These are phyloP conservation scores for Micropterix aruncella DNA, from an alignment of 2,888 invertebrate species.

Conservation along the genomic window DNA sequence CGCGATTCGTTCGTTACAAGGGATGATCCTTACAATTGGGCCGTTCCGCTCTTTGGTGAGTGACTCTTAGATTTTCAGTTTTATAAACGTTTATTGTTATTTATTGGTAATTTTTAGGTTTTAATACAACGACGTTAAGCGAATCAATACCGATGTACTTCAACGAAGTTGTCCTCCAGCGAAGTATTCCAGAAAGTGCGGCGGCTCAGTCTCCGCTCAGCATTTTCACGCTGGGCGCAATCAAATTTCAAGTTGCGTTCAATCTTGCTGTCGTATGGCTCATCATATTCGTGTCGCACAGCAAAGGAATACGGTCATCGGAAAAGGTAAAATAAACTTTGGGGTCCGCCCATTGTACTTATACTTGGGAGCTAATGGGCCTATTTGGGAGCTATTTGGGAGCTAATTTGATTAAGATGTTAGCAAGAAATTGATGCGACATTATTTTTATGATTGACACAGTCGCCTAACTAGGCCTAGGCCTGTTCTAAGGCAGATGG, in stretches of 20 bases:
- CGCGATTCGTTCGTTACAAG: conserved; percentile 75
- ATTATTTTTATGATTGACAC: no score
- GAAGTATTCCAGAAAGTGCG: conserved; percentile 21
- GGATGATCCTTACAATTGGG: conserved; percentile 68
- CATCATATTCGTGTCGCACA: conserved; percentile 74
- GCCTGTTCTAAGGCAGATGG: no score
- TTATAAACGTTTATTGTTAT: neutral
- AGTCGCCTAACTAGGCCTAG: no score
- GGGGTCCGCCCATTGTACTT: no score
- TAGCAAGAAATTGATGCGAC: no score
- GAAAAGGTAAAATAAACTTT: conserved; percentile 58
- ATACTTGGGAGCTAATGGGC: no score
- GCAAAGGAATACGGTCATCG: conserved; percentile 75
- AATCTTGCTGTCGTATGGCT: conserved; percentile 85
- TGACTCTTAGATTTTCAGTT: conserved; percentile 30
- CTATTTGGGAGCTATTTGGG: no score
- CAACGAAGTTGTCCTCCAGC: conserved; percentile 68
- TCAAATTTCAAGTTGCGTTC: conserved; percentile 81
- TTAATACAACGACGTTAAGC: conserved; percentile 37
- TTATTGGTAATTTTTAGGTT: conserved; percentile 1
- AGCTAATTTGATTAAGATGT: no score
- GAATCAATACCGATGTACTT: conserved; percentile 78
- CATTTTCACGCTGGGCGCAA: conserved; percentile 30
- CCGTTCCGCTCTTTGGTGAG: conserved; percentile 57
- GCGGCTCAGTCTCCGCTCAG: conserved; percentile 18